Evolutionary conservation across 2,888 invertebrate species (phyloP).

Genomic region (Tolmerus cingulatus): DNA sequence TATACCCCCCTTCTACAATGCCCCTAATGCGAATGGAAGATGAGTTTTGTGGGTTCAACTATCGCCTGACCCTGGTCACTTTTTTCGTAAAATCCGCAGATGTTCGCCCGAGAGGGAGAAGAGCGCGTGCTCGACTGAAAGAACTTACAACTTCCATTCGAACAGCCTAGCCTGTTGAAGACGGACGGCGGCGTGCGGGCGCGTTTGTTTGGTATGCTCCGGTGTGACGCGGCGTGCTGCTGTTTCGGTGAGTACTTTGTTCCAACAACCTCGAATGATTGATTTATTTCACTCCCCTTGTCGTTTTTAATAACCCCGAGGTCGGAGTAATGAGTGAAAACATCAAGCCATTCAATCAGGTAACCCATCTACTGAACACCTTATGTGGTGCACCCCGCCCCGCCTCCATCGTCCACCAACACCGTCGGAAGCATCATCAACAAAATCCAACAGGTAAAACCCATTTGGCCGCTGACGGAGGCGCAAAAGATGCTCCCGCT

Average conservation of each 20-base stretch:
- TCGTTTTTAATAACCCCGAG: constrained; percentile 32
- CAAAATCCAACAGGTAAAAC: not conserved
- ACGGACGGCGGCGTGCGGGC: not conserved
- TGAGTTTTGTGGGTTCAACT: not conserved
- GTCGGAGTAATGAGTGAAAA: constrained; percentile 23
- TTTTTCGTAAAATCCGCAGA: not conserved
- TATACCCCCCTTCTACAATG: not conserved
- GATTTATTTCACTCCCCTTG: constrained; percentile 34
- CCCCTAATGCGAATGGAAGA: not conserved
- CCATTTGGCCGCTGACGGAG: not conserved
- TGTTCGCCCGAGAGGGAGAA: not conserved
- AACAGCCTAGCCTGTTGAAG: not conserved
- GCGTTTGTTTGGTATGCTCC: not conserved
- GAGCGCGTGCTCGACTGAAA: not conserved
- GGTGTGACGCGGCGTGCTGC: not conserved
- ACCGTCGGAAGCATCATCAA: not conserved
- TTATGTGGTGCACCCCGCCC: not conserved
- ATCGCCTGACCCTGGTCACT: not conserved
- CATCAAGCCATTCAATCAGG: constrained; percentile 27
- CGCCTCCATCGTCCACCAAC: no score
- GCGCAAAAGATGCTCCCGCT: not conserved
- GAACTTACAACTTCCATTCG: not conserved
- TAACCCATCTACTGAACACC: not conserved
- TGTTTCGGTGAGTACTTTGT: not conserved
- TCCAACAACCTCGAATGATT: constrained; percentile 19